Evolutionary conservation across 2,797 vertebrate species (phyloP), one percentile per base, ranked within the genome.

Genomic region (Melanogrammus aeglefinus): DNA sequence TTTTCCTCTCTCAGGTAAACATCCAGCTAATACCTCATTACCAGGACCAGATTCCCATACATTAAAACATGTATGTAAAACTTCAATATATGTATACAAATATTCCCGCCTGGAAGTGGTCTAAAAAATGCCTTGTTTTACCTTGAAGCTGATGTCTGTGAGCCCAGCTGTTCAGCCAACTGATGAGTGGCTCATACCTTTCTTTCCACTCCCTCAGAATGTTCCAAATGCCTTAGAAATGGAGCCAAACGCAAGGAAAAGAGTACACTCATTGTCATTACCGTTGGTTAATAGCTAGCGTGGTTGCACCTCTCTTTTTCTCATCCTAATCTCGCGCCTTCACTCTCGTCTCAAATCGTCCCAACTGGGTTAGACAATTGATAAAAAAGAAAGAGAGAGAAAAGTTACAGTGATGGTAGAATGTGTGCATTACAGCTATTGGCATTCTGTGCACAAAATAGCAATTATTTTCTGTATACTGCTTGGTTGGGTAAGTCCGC

Each of bases 331-430:
- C 63, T 66, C 24, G 10, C 8, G 21, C 51, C 24, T 7, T 66
- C n/a, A n/a, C 63, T 66, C 63, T 10, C n/a, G 1, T 27, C 63
- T 27, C 63, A 66, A 66, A 57, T n/a, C 21, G 47, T 18, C 16
- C 13, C 44, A 3, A 63, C 51, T n/a, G 21, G n/a, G 21, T 63
- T n/a, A 63, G 57, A 63, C 0, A 24, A 63, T 63, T n/a, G 21
- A 8, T 4, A 0, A 24, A 24, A 63, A 3, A 1, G 21, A 24
- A 9, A 9, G 57, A 10, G 10, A 29, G 13, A 75, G 77, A 7
- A 72, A 77, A 76, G 38, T 76, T 63, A 36, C 75, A 76, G 16
- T 31, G 78, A 12, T 29, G 57, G 9, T 44, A 70, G 35, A 12
- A 5, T 75, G 69, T 16, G 44, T 77, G 4, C 51, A 70, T 39